phyloP scores from a whole-genome alignment of 2,113 vertebrate species.

The Procavia capensis region DNA sequence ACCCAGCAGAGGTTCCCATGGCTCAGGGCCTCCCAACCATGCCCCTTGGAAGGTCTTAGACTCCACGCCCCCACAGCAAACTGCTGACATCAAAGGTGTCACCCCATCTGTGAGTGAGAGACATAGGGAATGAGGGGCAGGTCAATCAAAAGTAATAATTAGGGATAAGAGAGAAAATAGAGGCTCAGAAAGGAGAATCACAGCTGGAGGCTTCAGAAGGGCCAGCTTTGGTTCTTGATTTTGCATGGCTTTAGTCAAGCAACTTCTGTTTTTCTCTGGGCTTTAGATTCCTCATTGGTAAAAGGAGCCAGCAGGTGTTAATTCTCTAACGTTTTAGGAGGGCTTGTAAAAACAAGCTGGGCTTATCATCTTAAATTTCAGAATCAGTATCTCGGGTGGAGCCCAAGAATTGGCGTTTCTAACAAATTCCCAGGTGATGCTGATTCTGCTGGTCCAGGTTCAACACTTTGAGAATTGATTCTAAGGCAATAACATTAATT shows the following conservation, averaged over 20 bases:
- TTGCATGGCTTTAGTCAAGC: background rate
- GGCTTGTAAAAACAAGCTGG: background rate
- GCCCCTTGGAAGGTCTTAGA: slow-evolving; percentile 79
- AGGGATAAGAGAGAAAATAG: background rate
- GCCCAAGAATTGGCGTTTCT: background rate
- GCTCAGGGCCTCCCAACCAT: slow-evolving; percentile 71
- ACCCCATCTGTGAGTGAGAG: slow-evolving; percentile 75
- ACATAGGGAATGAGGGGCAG: background rate
- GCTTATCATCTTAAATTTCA: background rate
- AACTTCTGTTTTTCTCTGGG: background rate
- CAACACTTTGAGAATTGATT: background rate
- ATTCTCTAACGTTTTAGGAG: background rate
- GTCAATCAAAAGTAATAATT: background rate
- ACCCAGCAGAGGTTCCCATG: slow-evolving; percentile 75
- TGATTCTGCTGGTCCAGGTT: background rate
- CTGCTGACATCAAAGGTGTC: slow-evolving; percentile 82
- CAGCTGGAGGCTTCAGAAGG: background rate
- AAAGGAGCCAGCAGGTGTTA: background rate
- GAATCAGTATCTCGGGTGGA: background rate
- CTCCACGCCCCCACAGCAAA: slow-evolving; percentile 79
- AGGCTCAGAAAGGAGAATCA: background rate
- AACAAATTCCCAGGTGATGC: background rate
- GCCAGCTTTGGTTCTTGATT: background rate
- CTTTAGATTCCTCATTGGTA: background rate
- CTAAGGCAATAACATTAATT: background rate